Conservation (phyloP, 2,797 vertebrate genomes). For the Cynodonichthys magdalenae region DNA sequence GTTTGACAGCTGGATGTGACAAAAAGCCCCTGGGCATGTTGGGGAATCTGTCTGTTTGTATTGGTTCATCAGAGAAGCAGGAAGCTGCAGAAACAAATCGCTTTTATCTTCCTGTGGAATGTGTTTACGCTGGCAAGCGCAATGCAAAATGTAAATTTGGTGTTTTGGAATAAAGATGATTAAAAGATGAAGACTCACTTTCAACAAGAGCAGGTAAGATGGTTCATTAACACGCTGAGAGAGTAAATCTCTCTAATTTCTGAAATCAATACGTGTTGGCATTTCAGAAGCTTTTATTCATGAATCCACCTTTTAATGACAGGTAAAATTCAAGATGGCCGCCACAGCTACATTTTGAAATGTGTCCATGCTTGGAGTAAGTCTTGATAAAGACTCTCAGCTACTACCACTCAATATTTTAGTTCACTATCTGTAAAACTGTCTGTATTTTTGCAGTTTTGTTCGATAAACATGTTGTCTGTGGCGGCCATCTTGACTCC, state of each 20-base stretch:
- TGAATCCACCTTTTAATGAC: background rate
- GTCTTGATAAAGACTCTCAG: no score
- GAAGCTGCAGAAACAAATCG: conserved; percentile 27
- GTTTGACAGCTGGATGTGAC: conserved; percentile 66
- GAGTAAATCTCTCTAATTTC: conserved; percentile 59
- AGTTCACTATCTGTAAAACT: no score
- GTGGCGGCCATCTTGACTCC: no score
- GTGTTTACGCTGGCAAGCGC: background rate
- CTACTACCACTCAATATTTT: no score
- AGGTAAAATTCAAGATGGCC: no score
- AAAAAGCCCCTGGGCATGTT: conserved; percentile 59
- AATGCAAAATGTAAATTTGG: conserved; percentile 11
- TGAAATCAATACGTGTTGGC: conserved; percentile 56
- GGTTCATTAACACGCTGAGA: conserved; percentile 12
- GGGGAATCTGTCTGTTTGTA: conserved; percentile 43
- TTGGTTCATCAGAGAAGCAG: conserved; percentile 49
- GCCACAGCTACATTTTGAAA: no score
- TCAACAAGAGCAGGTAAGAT: conserved; percentile 6
- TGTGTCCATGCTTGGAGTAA: no score
- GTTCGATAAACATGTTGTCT: no score
- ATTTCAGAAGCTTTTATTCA: conserved; percentile 45
- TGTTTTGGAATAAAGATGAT: conserved; percentile 12
- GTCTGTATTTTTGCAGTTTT: no score
- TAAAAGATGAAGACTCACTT: conserved; percentile 4
- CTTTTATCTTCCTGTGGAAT: conserved; percentile 32